Evolutionary conservation across 2,888 invertebrate species (phyloP).

Genomic region (Drosophila planitibia): DNA sequence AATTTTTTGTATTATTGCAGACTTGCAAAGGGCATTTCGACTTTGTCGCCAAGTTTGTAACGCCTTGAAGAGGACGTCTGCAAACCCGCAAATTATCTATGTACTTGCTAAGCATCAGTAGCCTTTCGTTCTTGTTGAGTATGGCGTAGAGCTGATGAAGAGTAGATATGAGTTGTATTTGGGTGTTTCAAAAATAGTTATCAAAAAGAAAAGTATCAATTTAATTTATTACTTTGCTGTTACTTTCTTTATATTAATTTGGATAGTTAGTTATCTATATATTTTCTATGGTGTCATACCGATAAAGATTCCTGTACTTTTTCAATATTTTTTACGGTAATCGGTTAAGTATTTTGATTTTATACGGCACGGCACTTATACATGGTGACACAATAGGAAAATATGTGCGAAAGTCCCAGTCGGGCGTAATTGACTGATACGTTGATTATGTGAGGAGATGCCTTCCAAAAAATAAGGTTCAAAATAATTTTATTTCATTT

Average conservation of each 20-base stretch:
- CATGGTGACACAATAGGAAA: background rate
- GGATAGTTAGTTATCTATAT: background rate
- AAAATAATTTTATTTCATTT: background rate
- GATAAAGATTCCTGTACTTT: accelerated
- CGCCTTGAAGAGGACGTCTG: background rate
- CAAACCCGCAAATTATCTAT: background rate
- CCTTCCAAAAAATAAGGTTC: background rate
- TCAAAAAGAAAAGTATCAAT: no score
- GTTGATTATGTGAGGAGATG: background rate
- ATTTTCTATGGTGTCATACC: background rate
- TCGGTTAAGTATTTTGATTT: background rate
- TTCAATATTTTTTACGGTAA: background rate
- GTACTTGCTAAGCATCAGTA: background rate
- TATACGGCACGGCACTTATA: no score
- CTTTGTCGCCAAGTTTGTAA: background rate
- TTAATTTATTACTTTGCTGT: no score
- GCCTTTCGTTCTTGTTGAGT: background rate
- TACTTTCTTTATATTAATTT: background rate
- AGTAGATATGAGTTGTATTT: background rate
- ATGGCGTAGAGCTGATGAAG: background rate
- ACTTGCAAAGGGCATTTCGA: background rate
- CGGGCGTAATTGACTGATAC: background rate
- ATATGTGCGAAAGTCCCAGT: background rate
- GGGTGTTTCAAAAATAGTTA: background rate
- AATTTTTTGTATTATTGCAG: no score